Evolutionary conservation across 2,113 vertebrate genomes (phyloP).

Genomic region (Rynchops niger): DNA sequence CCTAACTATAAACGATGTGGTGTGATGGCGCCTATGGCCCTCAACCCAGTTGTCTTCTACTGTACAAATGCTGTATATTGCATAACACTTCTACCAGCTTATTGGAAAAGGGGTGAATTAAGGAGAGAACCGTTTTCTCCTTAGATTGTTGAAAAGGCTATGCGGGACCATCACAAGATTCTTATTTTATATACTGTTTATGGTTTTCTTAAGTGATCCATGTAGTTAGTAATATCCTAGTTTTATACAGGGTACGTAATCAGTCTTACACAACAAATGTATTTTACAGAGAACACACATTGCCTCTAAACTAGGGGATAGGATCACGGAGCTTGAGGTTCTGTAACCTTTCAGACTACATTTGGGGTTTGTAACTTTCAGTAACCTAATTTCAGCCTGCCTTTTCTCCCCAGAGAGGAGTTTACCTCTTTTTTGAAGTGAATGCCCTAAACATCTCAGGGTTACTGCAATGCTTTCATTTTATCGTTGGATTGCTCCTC

Average conservation of each 20-base stretch:
- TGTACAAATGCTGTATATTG: not conserved
- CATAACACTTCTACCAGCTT: not conserved
- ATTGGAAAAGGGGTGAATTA: not conserved
- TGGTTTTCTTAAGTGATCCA: not conserved
- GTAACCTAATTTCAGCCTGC: not conserved
- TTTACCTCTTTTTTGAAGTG: not conserved
- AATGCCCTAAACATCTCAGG: not conserved
- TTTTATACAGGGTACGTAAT: not conserved
- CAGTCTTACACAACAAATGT: rapidly evolving
- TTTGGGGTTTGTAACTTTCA: not conserved
- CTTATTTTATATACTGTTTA: not conserved
- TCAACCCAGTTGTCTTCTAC: not conserved
- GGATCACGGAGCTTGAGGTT: not conserved
- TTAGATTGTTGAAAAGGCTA: not conserved
- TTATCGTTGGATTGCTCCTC: not conserved
- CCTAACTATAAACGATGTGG: not conserved
- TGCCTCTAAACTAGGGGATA: not conserved
- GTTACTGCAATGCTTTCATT: not conserved
- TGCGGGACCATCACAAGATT: not conserved
- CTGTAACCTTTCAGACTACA: not conserved
- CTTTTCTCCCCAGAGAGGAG: not conserved
- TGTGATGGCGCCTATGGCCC: not conserved
- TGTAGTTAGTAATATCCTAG: not conserved
- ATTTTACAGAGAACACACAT: not conserved
- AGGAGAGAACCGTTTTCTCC: not conserved